Percentiles rank a stretch among this genome's conserved stretches.
These are phyloP conservation scores for Brachirus orientalis DNA, from an alignment of 2,113 vertebrate species.

Conservation along the genomic window DNA sequence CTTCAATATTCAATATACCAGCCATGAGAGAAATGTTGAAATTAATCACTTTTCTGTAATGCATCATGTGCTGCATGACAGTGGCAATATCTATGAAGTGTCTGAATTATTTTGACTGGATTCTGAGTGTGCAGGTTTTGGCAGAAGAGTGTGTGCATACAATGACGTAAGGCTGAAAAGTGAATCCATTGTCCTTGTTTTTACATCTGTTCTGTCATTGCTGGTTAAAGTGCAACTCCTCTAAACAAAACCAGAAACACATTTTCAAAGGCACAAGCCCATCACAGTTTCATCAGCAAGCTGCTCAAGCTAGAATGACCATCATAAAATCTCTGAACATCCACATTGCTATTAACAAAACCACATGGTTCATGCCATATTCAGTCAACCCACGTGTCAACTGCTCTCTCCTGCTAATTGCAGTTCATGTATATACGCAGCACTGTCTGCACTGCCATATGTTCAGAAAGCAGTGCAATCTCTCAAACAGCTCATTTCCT, in stretches of 20 bases:
- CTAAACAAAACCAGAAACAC: conserved; percentile 47
- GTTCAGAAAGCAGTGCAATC: conserved; percentile 62
- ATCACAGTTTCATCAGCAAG: conserved; percentile 1
- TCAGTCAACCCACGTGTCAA: conserved; percentile 29
- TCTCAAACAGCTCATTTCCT: conserved; percentile 78
- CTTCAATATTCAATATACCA: background rate
- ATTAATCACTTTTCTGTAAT: background rate
- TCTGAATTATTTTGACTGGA: background rate
- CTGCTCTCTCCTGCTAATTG: conserved; percentile 51
- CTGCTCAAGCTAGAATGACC: conserved; percentile 14
- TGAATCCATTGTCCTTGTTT: conserved; percentile 14
- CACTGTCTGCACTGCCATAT: conserved; percentile 48
- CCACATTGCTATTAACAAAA: conserved; percentile 39
- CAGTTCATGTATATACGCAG: conserved; percentile 50
- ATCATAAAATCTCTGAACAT: conserved; percentile 41
- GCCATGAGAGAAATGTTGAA: background rate
- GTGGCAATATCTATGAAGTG: background rate
- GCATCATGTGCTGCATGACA: background rate
- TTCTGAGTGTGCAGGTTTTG: conserved; percentile 9
- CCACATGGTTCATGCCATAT: conserved; percentile 30
- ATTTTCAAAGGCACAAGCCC: background rate
- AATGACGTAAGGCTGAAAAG: conserved; percentile 16
- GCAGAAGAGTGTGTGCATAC: background rate
- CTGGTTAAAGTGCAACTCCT: conserved; percentile 8
- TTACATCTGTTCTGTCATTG: conserved; percentile 29